These are phyloP conservation scores for Synergus japonicus DNA, from an alignment of 2,888 invertebrate genomes.

Conservation along the genomic window DNA sequence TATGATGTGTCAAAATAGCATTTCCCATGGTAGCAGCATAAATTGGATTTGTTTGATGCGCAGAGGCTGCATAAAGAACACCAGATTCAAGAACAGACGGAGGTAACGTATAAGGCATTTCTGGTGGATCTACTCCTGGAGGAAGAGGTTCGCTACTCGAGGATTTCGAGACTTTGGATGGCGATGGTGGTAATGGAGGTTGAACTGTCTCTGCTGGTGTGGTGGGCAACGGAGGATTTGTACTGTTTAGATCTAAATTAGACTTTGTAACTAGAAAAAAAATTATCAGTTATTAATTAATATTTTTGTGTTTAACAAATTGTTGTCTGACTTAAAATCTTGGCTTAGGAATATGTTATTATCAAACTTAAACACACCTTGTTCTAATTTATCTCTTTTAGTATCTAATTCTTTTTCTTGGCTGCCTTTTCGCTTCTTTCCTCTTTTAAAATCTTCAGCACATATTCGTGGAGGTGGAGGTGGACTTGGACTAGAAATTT, in stretches of 20 bases:
- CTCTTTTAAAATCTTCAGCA: slow-evolving; percentile 68
- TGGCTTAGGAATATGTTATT: neutral
- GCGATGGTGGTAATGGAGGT: slow-evolving; percentile 55
- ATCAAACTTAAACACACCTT: slow-evolving; percentile 42
- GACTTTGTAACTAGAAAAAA: slow-evolving; percentile 8
- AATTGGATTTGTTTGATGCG: slow-evolving; percentile 68
- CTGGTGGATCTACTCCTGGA: slow-evolving; percentile 79
- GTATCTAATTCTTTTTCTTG: slow-evolving; percentile 47
- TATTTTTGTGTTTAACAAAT: neutral
- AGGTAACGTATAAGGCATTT: slow-evolving; percentile 71
- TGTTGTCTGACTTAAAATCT: neutral
- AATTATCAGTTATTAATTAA: neutral
- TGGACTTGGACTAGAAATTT: slow-evolving; percentile 73
- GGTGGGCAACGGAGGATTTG: slow-evolving; percentile 60
- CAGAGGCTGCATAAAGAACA: slow-evolving; percentile 67
- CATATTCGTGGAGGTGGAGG: slow-evolving; percentile 75
- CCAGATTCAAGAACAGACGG: slow-evolving; percentile 68
- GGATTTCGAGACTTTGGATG: slow-evolving; percentile 37
- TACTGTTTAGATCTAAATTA: neutral
- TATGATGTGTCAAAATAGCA: slow-evolving; percentile 68
- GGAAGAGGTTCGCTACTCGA: slow-evolving; percentile 77
- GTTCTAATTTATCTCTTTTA: slow-evolving; percentile 59
- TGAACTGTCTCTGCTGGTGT: slow-evolving; percentile 58
- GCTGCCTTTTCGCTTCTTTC: slow-evolving; percentile 61
- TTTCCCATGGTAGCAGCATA: slow-evolving; percentile 71